Base-by-base conservation (phyloP, 2,113 vertebrate species). In the Tympanuchus pallidicinctus region DNA sequence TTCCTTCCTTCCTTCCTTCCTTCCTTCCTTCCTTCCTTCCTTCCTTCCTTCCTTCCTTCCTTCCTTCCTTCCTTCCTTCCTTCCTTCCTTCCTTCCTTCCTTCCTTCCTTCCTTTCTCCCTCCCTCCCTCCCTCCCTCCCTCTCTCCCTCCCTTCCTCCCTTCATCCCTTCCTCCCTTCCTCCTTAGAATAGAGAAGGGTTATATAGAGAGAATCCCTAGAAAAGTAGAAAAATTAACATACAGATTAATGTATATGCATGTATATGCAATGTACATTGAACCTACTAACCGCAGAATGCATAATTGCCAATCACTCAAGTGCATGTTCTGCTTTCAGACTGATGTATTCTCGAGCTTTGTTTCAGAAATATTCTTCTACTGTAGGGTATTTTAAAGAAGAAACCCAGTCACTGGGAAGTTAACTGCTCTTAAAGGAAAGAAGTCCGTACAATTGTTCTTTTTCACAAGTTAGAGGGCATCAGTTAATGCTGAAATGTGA, bases 401-500 rank as follows among this genome's bases (percentile, higher is more conserved):
- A 11, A 57, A 3, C 6, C 10, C 24, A 21, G 57, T 20, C 40
- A 52, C 48, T 27, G 4, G 10, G 38, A 71, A 52, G 12, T 3
- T 72, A 47, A 85, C 21, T 28, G 24, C 13, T 56, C n/a, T 79
- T 60, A 22, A 79, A 88, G 56, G 15, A 73, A 56, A 11, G 9
- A 42, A 52, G 9, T 12, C 10, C 3, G 5, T 8, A 24, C 4
- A 0, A 0, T 48, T 6, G 42, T 50, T 67, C 80, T 34, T 48
- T 48, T 8, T 50, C 43, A 67, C 19, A 3, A 6, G 25, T 19
- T 15, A 36, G 48, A 24, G 47, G 27, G 32, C n/a, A 40, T 4
- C 11, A 24, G 13, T 61, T 93, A 52, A 65, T n/a, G 34, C 2
- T 38, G 70, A 88, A 71, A 69, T 16, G 1, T 10, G 52, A 56